phyloP scores from a whole-genome alignment of 1,140 invertebrate species.

The Sipha flava region DNA sequence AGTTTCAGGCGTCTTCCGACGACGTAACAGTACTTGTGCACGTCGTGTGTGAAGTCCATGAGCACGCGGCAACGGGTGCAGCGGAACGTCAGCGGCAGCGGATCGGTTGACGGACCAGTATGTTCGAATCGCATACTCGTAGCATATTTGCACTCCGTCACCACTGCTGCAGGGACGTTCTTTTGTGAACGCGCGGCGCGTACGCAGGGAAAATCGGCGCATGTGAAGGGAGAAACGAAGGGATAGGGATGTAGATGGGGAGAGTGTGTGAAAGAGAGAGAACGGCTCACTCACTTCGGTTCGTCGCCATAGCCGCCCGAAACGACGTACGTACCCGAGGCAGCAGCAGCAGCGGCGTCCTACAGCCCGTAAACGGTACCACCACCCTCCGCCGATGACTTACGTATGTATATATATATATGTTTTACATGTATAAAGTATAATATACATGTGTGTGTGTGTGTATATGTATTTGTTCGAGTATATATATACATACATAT shows the following conservation, averaged over 20 bases:
- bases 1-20: no score
- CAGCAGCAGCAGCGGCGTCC: background rate
- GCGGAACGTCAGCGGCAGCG: no score
- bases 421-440: background rate
- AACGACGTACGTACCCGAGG: background rate
- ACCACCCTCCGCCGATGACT: background rate
- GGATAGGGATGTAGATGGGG: background rate
- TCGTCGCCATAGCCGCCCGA: background rate
- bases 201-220: no score
- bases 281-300: background rate
- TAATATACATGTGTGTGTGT: background rate
- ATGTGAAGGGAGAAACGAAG: no score
- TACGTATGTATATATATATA: background rate
- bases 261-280: background rate
- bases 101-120: no score
- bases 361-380: constrained; percentile 2
- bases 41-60: no score
- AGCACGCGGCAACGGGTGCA: no score
- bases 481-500: no score
- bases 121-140: no score
- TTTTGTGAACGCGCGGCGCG: background rate
- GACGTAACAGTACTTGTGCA: no score
- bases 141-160: no score
- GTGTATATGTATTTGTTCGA: no score
- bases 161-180: background rate